Base-by-base conservation (phyloP, 2,113 vertebrate species). In the Perca flavescens region DNA sequence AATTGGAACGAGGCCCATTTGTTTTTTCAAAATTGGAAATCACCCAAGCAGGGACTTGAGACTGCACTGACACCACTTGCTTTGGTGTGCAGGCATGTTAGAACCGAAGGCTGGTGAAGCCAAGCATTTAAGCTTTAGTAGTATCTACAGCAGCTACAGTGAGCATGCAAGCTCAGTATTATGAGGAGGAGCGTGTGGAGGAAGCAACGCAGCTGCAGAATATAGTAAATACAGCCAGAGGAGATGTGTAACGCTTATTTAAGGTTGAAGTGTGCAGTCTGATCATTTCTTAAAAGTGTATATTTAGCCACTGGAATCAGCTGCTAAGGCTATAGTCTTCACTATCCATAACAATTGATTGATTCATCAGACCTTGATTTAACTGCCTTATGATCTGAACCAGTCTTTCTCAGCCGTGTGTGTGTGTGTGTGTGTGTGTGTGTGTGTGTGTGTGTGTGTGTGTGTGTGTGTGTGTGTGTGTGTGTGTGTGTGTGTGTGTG, bases 41-140 rank as follows among this genome's bases (percentile, higher is more conserved):
- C 58, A 52, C 17, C 74, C 77, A 86, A 70, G 67, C 69, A 60
- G 77, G 13, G 74, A 79, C 28, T 73, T 71, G 46, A 83, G 82
- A 57, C 54, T 68, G 72, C 78, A 78, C 71, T 49, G 11, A 79
- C 78, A 10, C 36, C 10, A 62, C 21, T 54, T 62, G 77, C 66
- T 73, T 70, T 71, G 64, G 74, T 62, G 65, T 69, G 34, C 28
- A 25, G 71, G 81, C 31, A 43, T 0, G 58, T 57, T 10, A 12
- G 34, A 61, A 4, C 52, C 3, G 15, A 49, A 74, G 69, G 22
- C 63, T n/a, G 16, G 50, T 65, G 62, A 74, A 86, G 76, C 40
- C n/a, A 16, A 43, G 72, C 77, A 52, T 83, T 79, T 60, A 74
- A 85, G 76, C 76, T 43, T 79, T 40, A 84, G 80, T 86, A 73